phyloP scores from a whole-genome alignment of 2,113 vertebrate species.

The Crypturellus undulatus region DNA sequence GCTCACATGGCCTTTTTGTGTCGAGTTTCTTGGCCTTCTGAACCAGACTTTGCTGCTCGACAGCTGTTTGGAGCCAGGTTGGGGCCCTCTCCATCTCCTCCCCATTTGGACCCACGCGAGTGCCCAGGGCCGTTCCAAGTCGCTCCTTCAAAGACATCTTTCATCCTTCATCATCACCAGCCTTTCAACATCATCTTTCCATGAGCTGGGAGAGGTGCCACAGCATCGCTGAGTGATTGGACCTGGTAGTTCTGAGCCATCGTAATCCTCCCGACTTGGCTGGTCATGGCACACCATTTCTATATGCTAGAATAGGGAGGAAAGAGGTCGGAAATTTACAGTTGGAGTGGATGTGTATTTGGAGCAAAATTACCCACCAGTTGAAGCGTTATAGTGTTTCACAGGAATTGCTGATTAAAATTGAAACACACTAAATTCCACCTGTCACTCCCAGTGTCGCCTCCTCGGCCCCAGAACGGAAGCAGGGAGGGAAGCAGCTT shows the following conservation, averaged over 20 bases:
- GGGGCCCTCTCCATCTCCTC: too few species aligned
- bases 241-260: not conserved
- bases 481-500: constrained; percentile 14
- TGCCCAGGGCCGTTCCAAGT: too few species aligned
- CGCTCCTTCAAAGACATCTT: too few species aligned
- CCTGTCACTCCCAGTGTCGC: constrained; percentile 36
- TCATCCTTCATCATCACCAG: too few species aligned
- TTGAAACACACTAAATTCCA: constrained; percentile 48
- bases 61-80: not conserved
- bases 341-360: constrained; percentile 30
- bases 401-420: constrained; percentile 64
- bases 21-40: not conserved
- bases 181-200: not conserved
- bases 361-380: constrained; percentile 37
- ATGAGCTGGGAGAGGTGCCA: constrained; percentile 5
- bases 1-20: not conserved
- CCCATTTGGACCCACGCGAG: too few species aligned
- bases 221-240: not conserved
- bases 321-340: constrained; percentile 20
- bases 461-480: constrained; percentile 33
- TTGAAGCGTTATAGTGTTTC: constrained; percentile 46
- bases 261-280: constrained; percentile 19
- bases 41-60: not conserved
- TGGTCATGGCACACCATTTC: constrained; percentile 32
- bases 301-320: not conserved